These are phyloP conservation scores for Achatina immaculata DNA, from an alignment of 1,140 invertebrate species.

Conservation along the genomic window DNA sequence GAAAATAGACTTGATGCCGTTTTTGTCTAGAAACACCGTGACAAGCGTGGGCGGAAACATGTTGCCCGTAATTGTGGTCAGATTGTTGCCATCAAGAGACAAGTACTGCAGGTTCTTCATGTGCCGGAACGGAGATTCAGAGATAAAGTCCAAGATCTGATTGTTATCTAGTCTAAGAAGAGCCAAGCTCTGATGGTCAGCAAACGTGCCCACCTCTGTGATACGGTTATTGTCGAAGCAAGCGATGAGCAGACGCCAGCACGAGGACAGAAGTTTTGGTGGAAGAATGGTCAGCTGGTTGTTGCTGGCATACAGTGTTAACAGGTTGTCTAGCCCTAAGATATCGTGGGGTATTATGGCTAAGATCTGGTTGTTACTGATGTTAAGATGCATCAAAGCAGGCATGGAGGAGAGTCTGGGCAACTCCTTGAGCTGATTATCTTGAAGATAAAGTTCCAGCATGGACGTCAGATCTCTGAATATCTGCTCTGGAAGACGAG, in stretches of 20 bases:
- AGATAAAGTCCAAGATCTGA: conserved; percentile 3
- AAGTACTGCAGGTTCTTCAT: background rate
- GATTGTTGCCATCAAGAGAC: conserved; percentile 5
- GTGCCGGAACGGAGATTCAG: conserved; percentile 10
- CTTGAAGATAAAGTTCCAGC: background rate
- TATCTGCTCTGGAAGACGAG: background rate
- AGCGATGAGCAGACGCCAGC: background rate
- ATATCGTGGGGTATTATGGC: background rate
- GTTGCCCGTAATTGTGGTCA: background rate
- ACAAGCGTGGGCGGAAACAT: background rate
- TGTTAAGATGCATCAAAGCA: background rate
- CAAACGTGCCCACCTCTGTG: background rate
- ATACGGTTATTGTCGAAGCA: conserved; percentile 10
- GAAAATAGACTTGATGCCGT: background rate
- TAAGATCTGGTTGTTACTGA: conserved; percentile 15
- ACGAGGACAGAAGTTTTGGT: background rate
- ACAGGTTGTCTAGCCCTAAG: background rate
- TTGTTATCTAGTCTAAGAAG: conserved; percentile 21
- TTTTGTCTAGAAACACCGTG: background rate
- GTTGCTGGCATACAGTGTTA: conserved; percentile 4
- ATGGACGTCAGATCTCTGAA: conserved; percentile 17
- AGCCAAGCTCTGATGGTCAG: background rate
- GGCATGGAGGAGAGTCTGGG: background rate
- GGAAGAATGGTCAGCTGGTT: background rate
- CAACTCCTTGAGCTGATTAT: background rate